A percentile compares a stretch with the other conserved stretches of the same genome.
Conservation (phyloP, 2,888 invertebrate genomes). For the Latheticus oryzae region DNA sequence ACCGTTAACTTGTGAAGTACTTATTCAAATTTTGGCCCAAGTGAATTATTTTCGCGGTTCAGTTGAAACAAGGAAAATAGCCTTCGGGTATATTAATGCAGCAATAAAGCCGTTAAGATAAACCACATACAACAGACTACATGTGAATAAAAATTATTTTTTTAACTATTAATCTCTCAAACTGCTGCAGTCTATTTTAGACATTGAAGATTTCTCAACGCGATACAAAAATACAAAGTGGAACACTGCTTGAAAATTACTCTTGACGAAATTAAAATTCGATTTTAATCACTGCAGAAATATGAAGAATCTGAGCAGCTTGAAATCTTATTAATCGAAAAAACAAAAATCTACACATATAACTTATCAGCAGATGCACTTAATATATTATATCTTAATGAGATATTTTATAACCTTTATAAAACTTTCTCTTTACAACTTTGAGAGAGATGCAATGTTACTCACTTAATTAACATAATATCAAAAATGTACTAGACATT, state of each 20-base stretch:
- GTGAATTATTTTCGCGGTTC: conserved; percentile 30
- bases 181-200: conserved; percentile 42
- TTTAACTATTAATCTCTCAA: conserved; percentile 46
- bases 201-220: conserved; percentile 39
- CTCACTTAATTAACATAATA: conserved; percentile 36
- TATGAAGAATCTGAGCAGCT: conserved; percentile 22
- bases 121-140: conserved; percentile 9
- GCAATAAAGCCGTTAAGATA: conserved; percentile 35
- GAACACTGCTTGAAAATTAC: conserved; percentile 22
- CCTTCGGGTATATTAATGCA: conserved; percentile 26
- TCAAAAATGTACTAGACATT: conserved; percentile 27
- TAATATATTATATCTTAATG: conserved; percentile 25
- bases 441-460: conserved; percentile 19
- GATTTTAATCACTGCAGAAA: conserved; percentile 28
- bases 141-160: conserved; percentile 46
- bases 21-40: conserved; percentile 30
- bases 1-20: conserved; percentile 27
- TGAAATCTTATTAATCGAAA: conserved; percentile 14
- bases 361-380: conserved; percentile 35
- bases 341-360: conserved; percentile 24
- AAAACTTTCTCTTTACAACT: conserved; percentile 33
- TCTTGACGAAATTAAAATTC: no score
- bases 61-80: conserved; percentile 28
- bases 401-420: conserved; percentile 31
- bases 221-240: conserved; percentile 40